A percentile compares a stretch with the other conserved stretches of the same genome.
Evolutionary conservation across 64 coral and sea anemone genomes (phyloP).

Genomic region (Pachyseris speciosa): DNA sequence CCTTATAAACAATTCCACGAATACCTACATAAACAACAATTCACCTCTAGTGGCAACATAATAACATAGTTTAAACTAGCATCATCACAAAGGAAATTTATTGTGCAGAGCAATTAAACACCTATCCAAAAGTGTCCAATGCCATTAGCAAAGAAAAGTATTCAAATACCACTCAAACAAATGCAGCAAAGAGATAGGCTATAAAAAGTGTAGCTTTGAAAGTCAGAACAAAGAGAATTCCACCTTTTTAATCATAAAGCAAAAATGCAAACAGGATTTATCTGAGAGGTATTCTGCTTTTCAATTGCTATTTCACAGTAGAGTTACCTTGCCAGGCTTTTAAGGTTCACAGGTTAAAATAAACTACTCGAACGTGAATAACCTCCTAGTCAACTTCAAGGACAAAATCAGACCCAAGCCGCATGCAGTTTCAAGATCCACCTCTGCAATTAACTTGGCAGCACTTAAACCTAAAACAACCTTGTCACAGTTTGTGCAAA

Average conservation of each 20-base stretch:
- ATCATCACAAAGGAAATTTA: not conserved
- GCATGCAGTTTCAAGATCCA: not conserved
- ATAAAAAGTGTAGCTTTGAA: not conserved
- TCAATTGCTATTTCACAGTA: not conserved
- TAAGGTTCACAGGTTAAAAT: not conserved
- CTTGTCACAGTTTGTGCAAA: not conserved
- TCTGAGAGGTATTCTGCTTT: not conserved
- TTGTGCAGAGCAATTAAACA: not conserved
- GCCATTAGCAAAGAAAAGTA: not conserved
- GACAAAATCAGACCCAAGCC: not conserved
- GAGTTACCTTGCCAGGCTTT: not conserved
- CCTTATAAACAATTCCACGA: not conserved
- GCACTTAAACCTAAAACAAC: not conserved
- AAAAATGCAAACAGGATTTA: not conserved
- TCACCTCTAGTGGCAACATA: not conserved
- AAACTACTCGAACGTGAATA: not conserved
- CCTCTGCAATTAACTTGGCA: not conserved
- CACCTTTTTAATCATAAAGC: no score
- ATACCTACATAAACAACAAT: slow-evolving; percentile 29
- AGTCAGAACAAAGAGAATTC: no score
- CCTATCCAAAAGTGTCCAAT: not conserved
- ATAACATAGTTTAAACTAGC: not conserved
- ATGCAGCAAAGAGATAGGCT: not conserved
- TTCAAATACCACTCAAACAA: not conserved
- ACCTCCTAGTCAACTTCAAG: not conserved